These are phyloP conservation scores for Kryphioiulus occultus DNA, from an alignment of 2,888 invertebrate genomes.

Conservation along the genomic window DNA sequence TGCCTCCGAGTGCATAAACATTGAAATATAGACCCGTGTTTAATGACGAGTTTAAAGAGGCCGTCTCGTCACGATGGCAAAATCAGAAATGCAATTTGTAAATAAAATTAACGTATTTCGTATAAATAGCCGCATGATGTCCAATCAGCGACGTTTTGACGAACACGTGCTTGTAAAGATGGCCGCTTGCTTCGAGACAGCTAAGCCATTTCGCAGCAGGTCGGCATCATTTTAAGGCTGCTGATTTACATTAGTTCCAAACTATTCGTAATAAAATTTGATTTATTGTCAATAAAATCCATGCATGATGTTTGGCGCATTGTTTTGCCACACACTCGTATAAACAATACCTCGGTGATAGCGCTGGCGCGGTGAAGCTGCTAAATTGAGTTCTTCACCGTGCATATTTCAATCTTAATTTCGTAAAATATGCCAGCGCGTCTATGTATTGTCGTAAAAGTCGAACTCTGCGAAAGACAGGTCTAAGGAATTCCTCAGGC, in stretches of 20 bases:
- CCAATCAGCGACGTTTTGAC: not conserved
- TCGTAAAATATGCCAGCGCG: not conserved
- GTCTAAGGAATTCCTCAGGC: too few relatives aligned
- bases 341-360: not conserved
- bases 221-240: conserved; percentile 4
- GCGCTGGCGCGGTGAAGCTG: not conserved
- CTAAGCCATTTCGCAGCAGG: not conserved
- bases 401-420: not conserved
- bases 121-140: conserved; percentile 23
- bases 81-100: conserved; percentile 10
- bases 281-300: conserved; percentile 13
- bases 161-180: not conserved
- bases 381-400: not conserved
- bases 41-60: not conserved
- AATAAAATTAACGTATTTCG: conserved; percentile 23
- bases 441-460: not conserved
- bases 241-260: not conserved
- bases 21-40: not conserved
- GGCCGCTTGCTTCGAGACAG: not conserved
- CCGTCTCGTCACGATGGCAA: not conserved
- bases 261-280: conserved; percentile 15
- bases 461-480: too few relatives aligned
- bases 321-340: conserved; percentile 1
- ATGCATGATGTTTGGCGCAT: not conserved
- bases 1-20: not conserved